phyloP scores from a whole-genome alignment of 2,113 vertebrate genomes.

The Pollimyrus isidori region DNA sequence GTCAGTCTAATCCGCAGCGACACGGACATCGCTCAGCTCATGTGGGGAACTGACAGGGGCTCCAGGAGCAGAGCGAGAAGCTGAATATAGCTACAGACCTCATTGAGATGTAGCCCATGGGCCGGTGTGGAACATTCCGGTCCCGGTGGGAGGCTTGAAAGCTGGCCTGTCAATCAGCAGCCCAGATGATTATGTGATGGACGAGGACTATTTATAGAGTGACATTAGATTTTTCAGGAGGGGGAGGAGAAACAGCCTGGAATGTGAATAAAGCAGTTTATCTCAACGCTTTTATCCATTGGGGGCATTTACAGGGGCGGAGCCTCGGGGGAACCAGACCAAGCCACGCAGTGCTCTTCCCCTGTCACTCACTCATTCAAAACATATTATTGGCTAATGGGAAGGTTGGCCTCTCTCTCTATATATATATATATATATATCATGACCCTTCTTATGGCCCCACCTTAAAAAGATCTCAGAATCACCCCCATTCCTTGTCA shows the following conservation, averaged over 20 bases:
- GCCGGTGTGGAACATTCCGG: neutral
- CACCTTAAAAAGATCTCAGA: neutral
- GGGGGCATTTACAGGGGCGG: neutral
- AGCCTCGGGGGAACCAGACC: neutral
- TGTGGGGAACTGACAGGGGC: neutral
- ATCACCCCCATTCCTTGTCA: neutral
- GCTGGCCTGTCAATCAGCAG: neutral
- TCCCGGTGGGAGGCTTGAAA: constrained; percentile 1
- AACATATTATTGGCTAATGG: neutral
- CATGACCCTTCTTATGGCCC: neutral
- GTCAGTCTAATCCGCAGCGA: neutral
- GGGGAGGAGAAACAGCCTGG: neutral
- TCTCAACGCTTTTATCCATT: neutral
- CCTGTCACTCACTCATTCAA: neutral
- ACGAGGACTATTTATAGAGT: neutral
- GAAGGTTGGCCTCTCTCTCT: neutral
- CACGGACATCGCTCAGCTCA: neutral
- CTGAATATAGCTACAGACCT: neutral
- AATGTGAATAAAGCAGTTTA: neutral
- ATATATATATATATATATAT: neutral
- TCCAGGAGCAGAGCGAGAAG: neutral
- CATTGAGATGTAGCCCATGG: neutral
- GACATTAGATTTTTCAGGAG: neutral
- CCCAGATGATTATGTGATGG: neutral
- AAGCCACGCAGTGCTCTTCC: neutral